Percentiles rank a stretch among this genome's conserved stretches.
phyloP scores from a whole-genome alignment of 2,888 invertebrate genomes.

The Noctua pronuba region DNA sequence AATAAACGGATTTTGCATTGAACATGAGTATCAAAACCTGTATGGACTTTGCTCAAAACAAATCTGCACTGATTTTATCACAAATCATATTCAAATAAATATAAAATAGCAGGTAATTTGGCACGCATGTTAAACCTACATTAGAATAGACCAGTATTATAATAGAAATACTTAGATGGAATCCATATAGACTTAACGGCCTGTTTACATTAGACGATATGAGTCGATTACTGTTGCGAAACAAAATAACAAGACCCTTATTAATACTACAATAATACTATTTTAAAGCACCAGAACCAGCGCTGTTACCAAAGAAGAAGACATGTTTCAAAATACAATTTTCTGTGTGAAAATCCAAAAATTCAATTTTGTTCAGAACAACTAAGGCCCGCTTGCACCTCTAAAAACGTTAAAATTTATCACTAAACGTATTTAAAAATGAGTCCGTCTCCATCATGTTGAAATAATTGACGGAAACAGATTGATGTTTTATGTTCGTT shows the following conservation, averaged over 20 bases:
- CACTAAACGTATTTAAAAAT: not conserved
- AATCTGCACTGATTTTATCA: constrained; percentile 16
- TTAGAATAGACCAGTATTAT: constrained; percentile 58
- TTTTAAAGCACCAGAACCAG: not conserved
- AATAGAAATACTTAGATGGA: constrained; percentile 46
- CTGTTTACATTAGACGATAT: constrained; percentile 8
- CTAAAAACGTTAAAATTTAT: not conserved
- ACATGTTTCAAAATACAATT: not conserved
- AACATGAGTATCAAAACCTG: constrained; percentile 36
- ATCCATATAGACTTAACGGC: constrained; percentile 43
- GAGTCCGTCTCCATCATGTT: not conserved
- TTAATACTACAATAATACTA: not conserved
- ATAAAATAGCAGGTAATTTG: constrained; percentile 26
- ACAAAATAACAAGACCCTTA: not conserved
- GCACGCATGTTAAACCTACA: constrained; percentile 46
- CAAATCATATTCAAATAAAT: constrained; percentile 24
- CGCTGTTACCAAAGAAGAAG: not conserved
- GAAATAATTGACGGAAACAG: not conserved
- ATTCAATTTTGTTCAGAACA: not conserved
- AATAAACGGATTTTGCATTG: constrained; percentile 24
- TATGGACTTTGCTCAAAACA: constrained; percentile 60
- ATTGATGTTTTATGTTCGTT: not conserved
- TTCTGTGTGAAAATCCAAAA: not conserved
- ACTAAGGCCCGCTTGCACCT: not conserved
- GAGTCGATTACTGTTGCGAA: not conserved